phyloP scores from a whole-genome alignment of 2,888 invertebrate genomes.

The Bruchidius siliquastri region DNA sequence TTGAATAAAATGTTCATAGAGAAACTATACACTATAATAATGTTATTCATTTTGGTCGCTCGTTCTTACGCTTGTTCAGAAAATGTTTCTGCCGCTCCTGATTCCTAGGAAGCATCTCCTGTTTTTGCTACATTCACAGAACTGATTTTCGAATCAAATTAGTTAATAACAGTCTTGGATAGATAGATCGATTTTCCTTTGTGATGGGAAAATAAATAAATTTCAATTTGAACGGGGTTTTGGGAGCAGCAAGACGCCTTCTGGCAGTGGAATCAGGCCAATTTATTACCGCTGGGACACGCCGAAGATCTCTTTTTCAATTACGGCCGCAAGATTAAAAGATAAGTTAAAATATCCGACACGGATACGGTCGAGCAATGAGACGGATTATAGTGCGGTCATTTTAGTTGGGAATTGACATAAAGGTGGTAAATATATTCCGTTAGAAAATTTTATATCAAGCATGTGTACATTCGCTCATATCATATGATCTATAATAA shows the following conservation, averaged over 20 bases:
- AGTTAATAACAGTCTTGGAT: not conserved
- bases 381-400: not conserved
- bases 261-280: not conserved
- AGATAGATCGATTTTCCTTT: not conserved
- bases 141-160: not conserved
- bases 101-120: no score
- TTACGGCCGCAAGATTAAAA: not conserved
- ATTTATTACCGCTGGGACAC: not conserved
- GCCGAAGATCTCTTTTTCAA: not conserved
- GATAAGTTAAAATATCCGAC: not conserved
- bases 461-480: no score
- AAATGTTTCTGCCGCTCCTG: no score
- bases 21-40: no score
- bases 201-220: slow-evolving; percentile 17
- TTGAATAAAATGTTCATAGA: no score
- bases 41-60: no score
- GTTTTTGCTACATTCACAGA: not conserved
- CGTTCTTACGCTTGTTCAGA: no score
- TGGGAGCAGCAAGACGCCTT: not conserved
- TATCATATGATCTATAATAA: no score
- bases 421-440: no score
- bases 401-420: no score
- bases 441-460: no score
- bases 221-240: slow-evolving; percentile 17
- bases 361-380: not conserved